Evolutionary conservation across 2,113 vertebrate genomes (phyloP), one percentile per base, ranked within the genome.

Genomic region (Isichthys henryi): DNA sequence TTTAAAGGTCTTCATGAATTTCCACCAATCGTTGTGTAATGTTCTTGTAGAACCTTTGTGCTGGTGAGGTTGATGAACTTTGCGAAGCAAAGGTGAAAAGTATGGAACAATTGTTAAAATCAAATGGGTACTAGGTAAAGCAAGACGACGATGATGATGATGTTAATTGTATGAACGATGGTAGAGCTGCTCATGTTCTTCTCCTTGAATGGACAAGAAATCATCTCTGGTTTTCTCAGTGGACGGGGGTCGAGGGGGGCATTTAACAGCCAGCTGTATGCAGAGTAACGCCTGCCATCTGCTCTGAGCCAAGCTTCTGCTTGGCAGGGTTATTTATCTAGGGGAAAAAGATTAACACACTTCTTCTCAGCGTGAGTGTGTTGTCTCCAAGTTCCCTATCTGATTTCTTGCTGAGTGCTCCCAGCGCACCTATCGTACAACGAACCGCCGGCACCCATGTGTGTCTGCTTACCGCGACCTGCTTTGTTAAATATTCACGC

Each of bases 401-500:
- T 77, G 31, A 39, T 77, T 77, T 45, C 45, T 62, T 39, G 50
- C 39, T 84, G 23, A 90, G 52, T 15, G 39, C 5, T 21, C 19
- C 70, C 85, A 52, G 50, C 5, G 15, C n/a, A 27, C 35, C 23
- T 84, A 49, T 86, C 31, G 31, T 53, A 56, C n/a, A 1, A 52
- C 6, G 66, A 52, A 52, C 91, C 93, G 90, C 92, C 94, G 88
- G 88, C 92, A 91, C 92, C 89, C 8, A n/a, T 27, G 88, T 93
- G 94, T 94, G 94, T 95, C 93, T 96, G 94, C 95, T 95, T 95
- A 95, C 94, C 93, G 93, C 95, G 91, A 93, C 94, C 95, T 93
- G 93, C 94, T 95, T 87, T 89, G 96, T 95, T 96, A 97, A 97
- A 94, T 96, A 96, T 96, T 97, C 96, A 94, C 95, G 95, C 95